Percentiles rank a stretch among this genome's conserved stretches.
Evolutionary conservation across 92 coral and sea anemone genomes (phyloP).

Genomic region (Parazoanthus atlanticus): DNA sequence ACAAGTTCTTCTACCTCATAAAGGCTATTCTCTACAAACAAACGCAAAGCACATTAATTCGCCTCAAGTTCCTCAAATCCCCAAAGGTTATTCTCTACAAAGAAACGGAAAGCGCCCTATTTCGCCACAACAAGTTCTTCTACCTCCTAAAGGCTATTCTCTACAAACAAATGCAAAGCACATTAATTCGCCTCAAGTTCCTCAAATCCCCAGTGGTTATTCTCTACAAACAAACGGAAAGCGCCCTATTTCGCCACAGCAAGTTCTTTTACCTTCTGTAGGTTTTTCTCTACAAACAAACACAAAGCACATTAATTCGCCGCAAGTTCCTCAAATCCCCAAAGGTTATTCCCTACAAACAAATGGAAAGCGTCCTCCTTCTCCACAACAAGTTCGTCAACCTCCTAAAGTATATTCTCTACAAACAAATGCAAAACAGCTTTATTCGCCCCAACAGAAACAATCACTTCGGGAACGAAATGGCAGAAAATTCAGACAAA

Average conservation of each 20-base stretch:
- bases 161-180: background rate
- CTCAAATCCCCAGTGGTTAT: background rate
- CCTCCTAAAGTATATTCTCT: background rate
- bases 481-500: background rate
- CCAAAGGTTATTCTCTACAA: background rate
- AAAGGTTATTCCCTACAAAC: background rate
- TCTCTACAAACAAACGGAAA: background rate
- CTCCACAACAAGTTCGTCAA: background rate
- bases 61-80: background rate
- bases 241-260: background rate
- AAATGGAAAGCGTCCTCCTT: background rate
- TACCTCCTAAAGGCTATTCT: background rate
- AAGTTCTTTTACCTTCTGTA: background rate
- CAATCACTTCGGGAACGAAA: background rate
- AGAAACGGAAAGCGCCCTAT: background rate
- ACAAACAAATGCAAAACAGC: background rate
- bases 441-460: background rate
- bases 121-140: background rate
- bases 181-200: background rate
- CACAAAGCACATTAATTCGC: background rate
- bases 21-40: background rate
- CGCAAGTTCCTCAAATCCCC: background rate
- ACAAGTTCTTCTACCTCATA: background rate
- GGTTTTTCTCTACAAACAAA: background rate
- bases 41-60: background rate